These are phyloP conservation scores for Coboldia fuscipes DNA, from an alignment of 1,140 invertebrate species.

Conservation along the genomic window DNA sequence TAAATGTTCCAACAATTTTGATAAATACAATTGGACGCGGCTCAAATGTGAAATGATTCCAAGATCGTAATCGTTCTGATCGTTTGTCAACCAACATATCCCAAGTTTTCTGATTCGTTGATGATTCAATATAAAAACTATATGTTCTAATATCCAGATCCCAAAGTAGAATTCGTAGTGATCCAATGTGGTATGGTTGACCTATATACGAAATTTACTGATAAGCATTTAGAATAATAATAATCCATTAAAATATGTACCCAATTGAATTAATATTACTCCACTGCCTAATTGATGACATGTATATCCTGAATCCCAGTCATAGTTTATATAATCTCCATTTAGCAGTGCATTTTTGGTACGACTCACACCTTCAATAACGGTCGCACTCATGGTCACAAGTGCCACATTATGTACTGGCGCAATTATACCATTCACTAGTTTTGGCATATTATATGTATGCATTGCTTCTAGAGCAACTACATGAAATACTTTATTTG, in stretches of 20 bases:
- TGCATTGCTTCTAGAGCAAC: constrained; percentile 81
- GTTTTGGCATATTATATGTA: constrained; percentile 47
- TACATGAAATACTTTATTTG: constrained; percentile 85
- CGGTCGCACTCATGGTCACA: constrained; percentile 65
- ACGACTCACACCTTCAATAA: constrained; percentile 85
- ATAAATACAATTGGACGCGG: constrained; percentile 80
- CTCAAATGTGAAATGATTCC: constrained; percentile 75
- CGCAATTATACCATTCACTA: constrained; percentile 58
- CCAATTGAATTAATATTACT: constrained; percentile 82
- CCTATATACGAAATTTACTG: constrained; percentile 8
- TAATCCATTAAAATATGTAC: constrained; percentile 13
- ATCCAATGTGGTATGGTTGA: constrained; percentile 85
- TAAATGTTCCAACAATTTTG: constrained; percentile 81
- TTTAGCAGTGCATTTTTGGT: constrained; percentile 88
- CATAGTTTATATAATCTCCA: constrained; percentile 83
- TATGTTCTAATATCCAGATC: constrained; percentile 94
- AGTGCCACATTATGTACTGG: constrained; percentile 86
- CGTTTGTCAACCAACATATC: constrained; percentile 55
- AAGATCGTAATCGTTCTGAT: constrained; percentile 35
- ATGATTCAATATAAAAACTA: constrained; percentile 91
- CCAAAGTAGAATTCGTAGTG: constrained; percentile 85
- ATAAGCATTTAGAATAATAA: not conserved
- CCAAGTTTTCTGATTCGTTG: constrained; percentile 81
- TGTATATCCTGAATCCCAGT: constrained; percentile 97
- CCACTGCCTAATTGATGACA: constrained; percentile 96